These are phyloP conservation scores for Thryonomys swinderianus DNA, from an alignment of 2,113 vertebrate genomes.

Conservation along the genomic window DNA sequence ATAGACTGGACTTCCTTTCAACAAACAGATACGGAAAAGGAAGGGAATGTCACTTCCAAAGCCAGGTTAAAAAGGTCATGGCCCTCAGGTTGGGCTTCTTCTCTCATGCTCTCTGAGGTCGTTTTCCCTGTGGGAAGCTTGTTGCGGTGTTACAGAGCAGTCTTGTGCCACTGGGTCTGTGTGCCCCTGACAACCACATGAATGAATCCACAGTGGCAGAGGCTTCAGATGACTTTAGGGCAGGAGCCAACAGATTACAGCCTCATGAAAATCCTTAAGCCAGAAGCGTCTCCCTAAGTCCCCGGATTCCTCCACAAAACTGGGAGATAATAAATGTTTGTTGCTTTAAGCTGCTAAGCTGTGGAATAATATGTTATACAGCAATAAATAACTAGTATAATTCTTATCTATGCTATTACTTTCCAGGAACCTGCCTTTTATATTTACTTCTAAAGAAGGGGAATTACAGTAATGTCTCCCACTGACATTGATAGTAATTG, in stretches of 20 bases:
- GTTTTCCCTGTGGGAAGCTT: neutral
- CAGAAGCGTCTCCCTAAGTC: neutral
- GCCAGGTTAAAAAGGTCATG: neutral
- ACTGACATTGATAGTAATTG: neutral
- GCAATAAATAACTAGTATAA: neutral
- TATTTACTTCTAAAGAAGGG: conserved; percentile 28
- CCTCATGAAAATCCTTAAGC: neutral
- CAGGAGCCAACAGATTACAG: neutral
- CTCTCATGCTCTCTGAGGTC: neutral
- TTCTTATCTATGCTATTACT: neutral
- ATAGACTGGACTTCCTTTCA: neutral
- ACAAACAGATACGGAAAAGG: neutral
- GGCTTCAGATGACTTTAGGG: neutral
- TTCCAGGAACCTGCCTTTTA: neutral
- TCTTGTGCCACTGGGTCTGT: neutral
- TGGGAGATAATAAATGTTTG: neutral
- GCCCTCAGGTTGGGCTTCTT: neutral
- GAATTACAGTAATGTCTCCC: neutral
- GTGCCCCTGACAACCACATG: neutral
- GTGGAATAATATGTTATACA: neutral
- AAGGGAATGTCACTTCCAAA: neutral
- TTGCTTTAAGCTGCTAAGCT: neutral
- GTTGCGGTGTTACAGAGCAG: neutral
- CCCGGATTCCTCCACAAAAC: neutral
- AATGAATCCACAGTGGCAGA: neutral